phyloP scores from a whole-genome alignment of 2,797 vertebrate species.

The Choloepus didactylus region DNA sequence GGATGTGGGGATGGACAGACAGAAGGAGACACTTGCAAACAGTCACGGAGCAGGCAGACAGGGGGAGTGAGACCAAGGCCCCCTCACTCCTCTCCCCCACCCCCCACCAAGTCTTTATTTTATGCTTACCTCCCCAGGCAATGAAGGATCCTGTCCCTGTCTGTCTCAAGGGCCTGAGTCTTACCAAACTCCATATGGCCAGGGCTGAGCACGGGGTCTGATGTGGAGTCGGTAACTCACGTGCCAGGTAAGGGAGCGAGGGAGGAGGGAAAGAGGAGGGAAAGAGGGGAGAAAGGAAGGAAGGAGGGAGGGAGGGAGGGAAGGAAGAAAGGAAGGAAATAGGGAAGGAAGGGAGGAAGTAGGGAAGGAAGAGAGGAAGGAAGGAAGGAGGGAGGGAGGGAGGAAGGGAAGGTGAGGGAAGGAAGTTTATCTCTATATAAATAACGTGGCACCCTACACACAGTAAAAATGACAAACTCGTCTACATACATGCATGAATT shows the following conservation, averaged over 20 bases:
- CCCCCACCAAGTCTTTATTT: background rate
- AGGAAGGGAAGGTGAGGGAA: background rate
- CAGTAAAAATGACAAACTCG: fast-evolving
- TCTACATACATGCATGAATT: fast-evolving
- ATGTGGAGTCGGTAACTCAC: fast-evolving
- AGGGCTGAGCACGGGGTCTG: background rate
- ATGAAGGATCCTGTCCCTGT: fast-evolving
- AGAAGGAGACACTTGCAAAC: background rate
- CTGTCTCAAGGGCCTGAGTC: background rate
- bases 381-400: too few relatives aligned
- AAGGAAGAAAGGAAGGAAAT: background rate
- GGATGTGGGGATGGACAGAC: background rate
- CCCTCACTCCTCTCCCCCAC: background rate
- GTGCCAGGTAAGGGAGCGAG: too few relatives aligned
- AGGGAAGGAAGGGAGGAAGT: too few relatives aligned
- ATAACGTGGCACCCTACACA: background rate
- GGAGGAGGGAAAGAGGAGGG: too few relatives aligned
- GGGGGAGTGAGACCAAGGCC: too few relatives aligned
- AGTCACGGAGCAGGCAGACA: background rate
- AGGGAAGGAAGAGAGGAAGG: background rate
- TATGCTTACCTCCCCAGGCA: fast-evolving
- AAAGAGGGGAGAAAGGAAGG: background rate
- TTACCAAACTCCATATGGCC: background rate
- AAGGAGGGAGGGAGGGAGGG: too few relatives aligned
- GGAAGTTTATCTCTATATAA: background rate